Conservation (phyloP, 2,113 vertebrate genomes). For the Grammomys surdaster region DNA sequence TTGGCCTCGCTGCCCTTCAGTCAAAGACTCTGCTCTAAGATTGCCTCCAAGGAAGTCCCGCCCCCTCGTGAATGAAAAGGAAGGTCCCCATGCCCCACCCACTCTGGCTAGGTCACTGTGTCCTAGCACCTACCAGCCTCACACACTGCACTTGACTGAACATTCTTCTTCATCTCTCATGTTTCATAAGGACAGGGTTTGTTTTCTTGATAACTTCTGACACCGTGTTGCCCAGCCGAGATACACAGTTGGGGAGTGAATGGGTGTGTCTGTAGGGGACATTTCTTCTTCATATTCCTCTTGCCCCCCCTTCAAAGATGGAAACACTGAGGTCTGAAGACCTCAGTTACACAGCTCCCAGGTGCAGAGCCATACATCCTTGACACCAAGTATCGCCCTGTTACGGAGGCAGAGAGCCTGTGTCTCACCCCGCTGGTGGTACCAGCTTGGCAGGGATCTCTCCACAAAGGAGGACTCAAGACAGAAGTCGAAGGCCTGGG, state of each 20-base stretch:
- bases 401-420: background rate
- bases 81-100: background rate
- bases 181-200: fast-evolving
- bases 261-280: fast-evolving
- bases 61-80: fast-evolving
- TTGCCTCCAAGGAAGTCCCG: background rate
- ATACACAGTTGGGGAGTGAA: fast-evolving
- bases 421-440: fast-evolving
- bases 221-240: background rate
- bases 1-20: fast-evolving
- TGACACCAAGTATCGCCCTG: background rate
- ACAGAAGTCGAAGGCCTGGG: background rate
- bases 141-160: fast-evolving
- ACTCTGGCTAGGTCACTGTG: background rate
- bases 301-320: background rate
- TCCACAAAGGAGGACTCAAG: background rate
- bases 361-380: background rate
- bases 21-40: no score
- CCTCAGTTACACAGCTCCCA: fast-evolving
- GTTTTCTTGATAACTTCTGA: background rate
- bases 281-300: background rate
- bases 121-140: background rate
- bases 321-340: background rate
- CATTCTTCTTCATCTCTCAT: background rate
- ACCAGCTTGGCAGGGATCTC: background rate